Base-by-base conservation (phyloP, 2,113 vertebrate genomes). In the Aix galericulata region DNA sequence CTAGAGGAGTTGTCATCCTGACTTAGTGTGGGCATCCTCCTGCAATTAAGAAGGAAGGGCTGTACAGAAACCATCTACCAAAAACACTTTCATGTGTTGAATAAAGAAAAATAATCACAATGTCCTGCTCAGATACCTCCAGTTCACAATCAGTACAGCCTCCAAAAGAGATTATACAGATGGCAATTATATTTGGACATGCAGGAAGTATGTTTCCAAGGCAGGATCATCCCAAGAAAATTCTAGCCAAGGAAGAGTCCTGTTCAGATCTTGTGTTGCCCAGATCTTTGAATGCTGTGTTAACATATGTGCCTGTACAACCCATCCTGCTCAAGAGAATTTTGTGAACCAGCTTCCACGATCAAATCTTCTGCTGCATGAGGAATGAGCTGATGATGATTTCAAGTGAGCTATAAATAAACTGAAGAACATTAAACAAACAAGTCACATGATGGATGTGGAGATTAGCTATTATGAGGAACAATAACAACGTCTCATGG, bases 361-460 rank as follows among this genome's bases (percentile, higher is more conserved):
- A 83, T 88, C 86, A 88, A 64, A 75, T 94, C 90, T 36, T 94
- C 89, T 74, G 95, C 88, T 82, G 87, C 89, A 64, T 17, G 74
- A 95, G 68, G 52, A 67, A 95, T 77, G 36, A 80, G 91, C 63
- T 88, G 81, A 25, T 60, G 78, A 63, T 86, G 55, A 73, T 94
- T 97, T 95, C 82, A 86, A 94, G 95, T 32, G 16, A 75, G 72
- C 95, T 97, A 95, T 94, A 96, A 97, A 97, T 96, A 97, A 94
- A 79, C 44, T 7, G 34, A 82, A 83, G 50, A 72, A 27, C 72
- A 86, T 67, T 88, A 91, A 94, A 95, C 86, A 94, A 94, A 83
- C 78, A 94, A 91, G 85, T 78, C 68, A 86, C 66, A 86, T 75
- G 75, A 40, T 31, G 71, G 62, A 75, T 71, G 69, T 26, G 63